Base-by-base conservation (phyloP, 2,113 vertebrate species). In the Neotoma lepida region DNA sequence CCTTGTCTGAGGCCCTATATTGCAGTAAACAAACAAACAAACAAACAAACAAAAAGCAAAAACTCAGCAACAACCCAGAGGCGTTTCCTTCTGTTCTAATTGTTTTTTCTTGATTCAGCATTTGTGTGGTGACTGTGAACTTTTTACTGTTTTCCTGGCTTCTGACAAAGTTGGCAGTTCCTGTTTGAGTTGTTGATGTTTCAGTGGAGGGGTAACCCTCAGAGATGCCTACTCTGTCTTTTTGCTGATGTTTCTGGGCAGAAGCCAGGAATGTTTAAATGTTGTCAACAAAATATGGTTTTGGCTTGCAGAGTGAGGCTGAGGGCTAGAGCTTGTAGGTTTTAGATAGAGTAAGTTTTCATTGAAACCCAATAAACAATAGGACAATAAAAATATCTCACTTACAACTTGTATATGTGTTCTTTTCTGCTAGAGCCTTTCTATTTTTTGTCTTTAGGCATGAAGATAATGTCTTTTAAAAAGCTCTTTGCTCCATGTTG, bases 191-290 rank as follows among this genome's bases (percentile, higher is more conserved):
- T 84, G 89, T 88, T 33, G 35, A 49, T 78, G 84, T 71, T 88
- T 56, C 44, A 58, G 4, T 84, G 46, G 77, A 39, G 70, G 35
- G 39, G 35, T 24, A 35, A 8, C 39, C 54, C 46, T 93, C 46
- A 58, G 91, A 90, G 61, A 61, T 63, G 44, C 63, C 54, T 30
- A 17, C 51, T 78, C 54, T 64, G 49, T n/a, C 41, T n/a, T 95
- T 91, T 88, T 85, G 63, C 88, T 91, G 54, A 80, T 66, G 51
- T 74, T 44, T 87, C n/a, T n/a, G 54, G 85, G 85, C n/a, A 44
- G 77, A 91, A 95, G 70, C 88, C 96, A 91, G 77, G 49, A 49
- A 64, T 81, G 39, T 54, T 81, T 86, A 86, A 85, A 46, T 94
- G 73, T 86, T 88, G 63, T 85, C 94, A 84, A 73, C 26, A 49